A percentile compares a stretch with the other conserved stretches of the same genome.
phyloP scores from a whole-genome alignment of 2,888 invertebrate species.

The Ormyrus pomaceus region DNA sequence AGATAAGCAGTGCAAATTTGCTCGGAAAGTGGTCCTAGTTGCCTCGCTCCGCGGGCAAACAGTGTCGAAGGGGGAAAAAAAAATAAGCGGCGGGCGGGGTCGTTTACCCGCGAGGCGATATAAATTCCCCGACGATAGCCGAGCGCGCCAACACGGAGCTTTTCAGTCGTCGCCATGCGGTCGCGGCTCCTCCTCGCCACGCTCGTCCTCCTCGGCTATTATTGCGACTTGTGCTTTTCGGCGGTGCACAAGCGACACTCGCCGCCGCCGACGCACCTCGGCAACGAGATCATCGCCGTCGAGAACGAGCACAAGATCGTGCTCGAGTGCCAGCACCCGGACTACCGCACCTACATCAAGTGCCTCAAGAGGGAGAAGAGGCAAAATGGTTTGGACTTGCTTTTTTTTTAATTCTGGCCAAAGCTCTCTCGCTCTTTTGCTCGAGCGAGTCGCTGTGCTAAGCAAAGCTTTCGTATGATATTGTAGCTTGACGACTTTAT shows the following conservation, averaged over 20 bases:
- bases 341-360: slow-evolving; percentile 70
- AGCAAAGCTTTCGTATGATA: too few relatives aligned
- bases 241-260: not conserved
- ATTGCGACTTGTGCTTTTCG: not conserved
- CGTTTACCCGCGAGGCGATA: slow-evolving; percentile 45
- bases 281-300: slow-evolving; percentile 4
- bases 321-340: slow-evolving; percentile 61
- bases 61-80: slow-evolving; percentile 13
- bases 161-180: slow-evolving; percentile 11
- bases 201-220: not conserved
- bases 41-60: slow-evolving; percentile 14
- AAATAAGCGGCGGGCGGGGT: slow-evolving; percentile 31
- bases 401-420: too few relatives aligned
- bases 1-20: slow-evolving; percentile 71
- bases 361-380: slow-evolving; percentile 70
- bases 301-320: slow-evolving; percentile 40
- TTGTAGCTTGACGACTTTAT: too few relatives aligned
- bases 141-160: slow-evolving; percentile 10
- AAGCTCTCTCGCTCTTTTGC: not conserved
- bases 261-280: slow-evolving; percentile 16
- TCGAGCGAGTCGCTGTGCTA: not conserved
- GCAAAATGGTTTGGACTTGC: slow-evolving; percentile 61
- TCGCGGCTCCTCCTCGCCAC: slow-evolving; percentile 19
- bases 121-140: slow-evolving; percentile 32
- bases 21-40: slow-evolving; percentile 47